These are phyloP conservation scores for Nannospalax galili DNA, from an alignment of 2,113 vertebrate genomes.

Conservation along the genomic window DNA sequence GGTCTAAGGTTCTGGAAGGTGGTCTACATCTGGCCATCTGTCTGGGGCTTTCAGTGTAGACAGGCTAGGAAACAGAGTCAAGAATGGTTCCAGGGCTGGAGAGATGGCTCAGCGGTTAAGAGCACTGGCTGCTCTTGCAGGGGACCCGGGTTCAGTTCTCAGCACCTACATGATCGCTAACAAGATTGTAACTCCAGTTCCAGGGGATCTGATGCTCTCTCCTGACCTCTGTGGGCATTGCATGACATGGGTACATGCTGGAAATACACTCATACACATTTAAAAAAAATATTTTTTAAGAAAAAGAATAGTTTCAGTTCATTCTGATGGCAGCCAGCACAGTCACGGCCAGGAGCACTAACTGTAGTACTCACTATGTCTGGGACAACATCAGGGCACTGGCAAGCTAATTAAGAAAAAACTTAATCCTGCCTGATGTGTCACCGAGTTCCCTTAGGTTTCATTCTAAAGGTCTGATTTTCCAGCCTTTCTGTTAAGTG, in stretches of 20 bases:
- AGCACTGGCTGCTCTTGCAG: no score
- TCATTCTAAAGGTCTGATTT: background rate
- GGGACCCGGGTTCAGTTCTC: no score
- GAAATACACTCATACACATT: no score
- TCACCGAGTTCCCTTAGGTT: background rate
- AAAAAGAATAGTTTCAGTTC: background rate
- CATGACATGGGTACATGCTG: no score
- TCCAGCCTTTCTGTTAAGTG: background rate
- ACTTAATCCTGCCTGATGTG: background rate
- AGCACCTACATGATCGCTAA: no score
- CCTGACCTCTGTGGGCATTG: no score
- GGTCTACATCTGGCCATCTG: background rate
- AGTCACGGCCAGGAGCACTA: background rate
- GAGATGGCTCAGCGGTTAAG: no score
- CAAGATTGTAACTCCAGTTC: no score
- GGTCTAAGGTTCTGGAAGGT: background rate
- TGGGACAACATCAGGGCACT: background rate
- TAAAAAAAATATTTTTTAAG: no score
- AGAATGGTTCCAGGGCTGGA: no score
- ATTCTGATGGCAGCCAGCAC: background rate
- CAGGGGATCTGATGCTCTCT: no score
- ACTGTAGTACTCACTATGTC: background rate
- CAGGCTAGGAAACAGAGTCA: background rate
- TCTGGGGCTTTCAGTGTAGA: background rate
- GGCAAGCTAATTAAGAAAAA: background rate